Conservation (phyloP, 2,113 vertebrate genomes). For the Bettongia penicillata region DNA sequence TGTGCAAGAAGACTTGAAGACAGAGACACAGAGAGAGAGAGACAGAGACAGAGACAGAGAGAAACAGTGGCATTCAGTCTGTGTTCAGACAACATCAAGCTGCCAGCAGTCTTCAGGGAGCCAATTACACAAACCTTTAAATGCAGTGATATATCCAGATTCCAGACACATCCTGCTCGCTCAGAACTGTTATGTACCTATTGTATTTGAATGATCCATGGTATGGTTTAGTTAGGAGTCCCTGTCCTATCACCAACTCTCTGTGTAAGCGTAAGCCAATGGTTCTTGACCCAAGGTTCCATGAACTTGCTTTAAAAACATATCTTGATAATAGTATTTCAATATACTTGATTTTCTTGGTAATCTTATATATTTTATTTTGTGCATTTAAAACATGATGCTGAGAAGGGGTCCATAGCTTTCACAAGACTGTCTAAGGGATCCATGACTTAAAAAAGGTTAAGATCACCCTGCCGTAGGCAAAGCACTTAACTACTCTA, state of each 20-base stretch:
- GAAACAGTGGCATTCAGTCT: neutral
- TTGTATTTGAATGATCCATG: neutral
- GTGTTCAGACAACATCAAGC: neutral
- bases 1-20: neutral
- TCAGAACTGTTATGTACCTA: neutral
- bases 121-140: neutral
- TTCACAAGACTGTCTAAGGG: neutral
- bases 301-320: no score
- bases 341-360: neutral
- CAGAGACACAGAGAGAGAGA: neutral
- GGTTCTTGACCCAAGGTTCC: no score
- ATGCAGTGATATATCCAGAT: neutral
- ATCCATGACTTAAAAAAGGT: neutral
- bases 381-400: neutral
- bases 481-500: neutral
- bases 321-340: neutral
- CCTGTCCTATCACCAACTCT: neutral
- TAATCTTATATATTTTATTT: neutral
- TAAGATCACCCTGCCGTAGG: neutral
- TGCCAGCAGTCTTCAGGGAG: neutral
- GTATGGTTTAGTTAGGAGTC: neutral
- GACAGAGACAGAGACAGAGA: no score
- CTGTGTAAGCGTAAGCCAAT: no score
- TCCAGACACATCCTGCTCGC: neutral
- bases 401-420: neutral